Conservation (phyloP, 2,797 vertebrate species). For the Saguinus oedipus region DNA sequence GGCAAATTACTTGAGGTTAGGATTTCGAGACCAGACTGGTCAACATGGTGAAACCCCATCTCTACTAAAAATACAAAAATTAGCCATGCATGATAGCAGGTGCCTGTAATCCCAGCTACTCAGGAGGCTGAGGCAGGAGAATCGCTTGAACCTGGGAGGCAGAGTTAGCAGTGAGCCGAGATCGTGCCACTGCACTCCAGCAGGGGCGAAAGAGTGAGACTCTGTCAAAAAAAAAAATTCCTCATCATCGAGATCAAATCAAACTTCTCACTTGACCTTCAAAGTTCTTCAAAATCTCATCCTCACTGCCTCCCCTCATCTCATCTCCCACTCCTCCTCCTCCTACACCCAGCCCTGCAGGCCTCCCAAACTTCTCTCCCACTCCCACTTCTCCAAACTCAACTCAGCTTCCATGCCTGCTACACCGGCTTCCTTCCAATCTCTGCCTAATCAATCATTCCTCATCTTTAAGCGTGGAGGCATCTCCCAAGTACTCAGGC, state of each 20-base stretch:
- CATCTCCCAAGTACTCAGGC: background rate
- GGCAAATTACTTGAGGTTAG: no score
- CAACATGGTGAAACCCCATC: no score
- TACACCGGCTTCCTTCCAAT: background rate
- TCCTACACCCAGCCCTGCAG: background rate
- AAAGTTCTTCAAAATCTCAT: background rate
- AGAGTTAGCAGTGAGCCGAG: no score
- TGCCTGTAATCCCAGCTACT: no score
- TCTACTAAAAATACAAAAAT: no score
- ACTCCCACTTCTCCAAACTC: background rate
- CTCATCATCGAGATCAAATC: background rate
- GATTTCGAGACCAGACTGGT: no score
- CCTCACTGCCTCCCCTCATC: background rate
- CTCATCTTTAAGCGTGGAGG: background rate
- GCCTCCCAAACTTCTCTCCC: background rate
- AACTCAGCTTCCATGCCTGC: background rate
- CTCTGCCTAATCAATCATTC: background rate
- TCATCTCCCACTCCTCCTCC: no score
- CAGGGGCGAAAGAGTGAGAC: no score
- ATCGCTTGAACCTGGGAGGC: no score
- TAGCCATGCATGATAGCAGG: accelerated
- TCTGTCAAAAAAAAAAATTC: no score
- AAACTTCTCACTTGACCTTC: background rate
- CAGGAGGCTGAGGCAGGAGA: no score
- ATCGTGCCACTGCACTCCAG: no score